A percentile compares a stretch with the other conserved stretches of the same genome.
These are phyloP conservation scores for Sebastes glaucus DNA, from an alignment of 2,797 vertebrate genomes.

Conservation along the genomic window DNA sequence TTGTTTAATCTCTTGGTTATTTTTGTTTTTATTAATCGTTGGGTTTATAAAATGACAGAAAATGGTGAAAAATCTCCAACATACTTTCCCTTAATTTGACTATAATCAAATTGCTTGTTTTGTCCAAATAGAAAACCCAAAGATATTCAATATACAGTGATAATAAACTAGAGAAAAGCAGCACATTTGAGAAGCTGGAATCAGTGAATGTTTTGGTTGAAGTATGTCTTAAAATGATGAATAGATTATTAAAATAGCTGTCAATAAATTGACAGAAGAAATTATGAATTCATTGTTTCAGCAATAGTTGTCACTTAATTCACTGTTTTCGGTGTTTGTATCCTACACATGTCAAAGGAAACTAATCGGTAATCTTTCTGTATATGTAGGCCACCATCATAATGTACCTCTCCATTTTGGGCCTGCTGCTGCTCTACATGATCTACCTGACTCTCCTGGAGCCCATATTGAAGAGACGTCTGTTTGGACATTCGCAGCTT, in stretches of 20 bases:
- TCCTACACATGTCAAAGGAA: not conserved
- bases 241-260: not conserved
- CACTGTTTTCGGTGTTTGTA: not conserved
- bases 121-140: not conserved
- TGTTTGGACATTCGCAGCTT: constrained; percentile 96
- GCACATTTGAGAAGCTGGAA: not conserved
- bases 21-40: not conserved
- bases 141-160: not conserved
- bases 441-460: constrained; percentile 96
- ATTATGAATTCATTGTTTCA: not conserved
- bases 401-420: constrained; percentile 96
- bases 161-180: not conserved
- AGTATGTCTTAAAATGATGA: not conserved
- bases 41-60: not conserved
- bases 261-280: not conserved
- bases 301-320: not conserved
- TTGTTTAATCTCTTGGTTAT: not conserved
- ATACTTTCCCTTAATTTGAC: not conserved
- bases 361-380: not conserved
- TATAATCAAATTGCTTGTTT: not conserved
- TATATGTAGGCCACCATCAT: constrained; percentile 92
- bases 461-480: constrained; percentile 93
- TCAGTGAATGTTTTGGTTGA: not conserved
- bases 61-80: not conserved
- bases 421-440: constrained; percentile 96